Percentiles rank a stretch among this genome's conserved stretches.
Evolutionary conservation across 2,113 vertebrate species (phyloP).

Genomic region (Ciconia stormi): DNA sequence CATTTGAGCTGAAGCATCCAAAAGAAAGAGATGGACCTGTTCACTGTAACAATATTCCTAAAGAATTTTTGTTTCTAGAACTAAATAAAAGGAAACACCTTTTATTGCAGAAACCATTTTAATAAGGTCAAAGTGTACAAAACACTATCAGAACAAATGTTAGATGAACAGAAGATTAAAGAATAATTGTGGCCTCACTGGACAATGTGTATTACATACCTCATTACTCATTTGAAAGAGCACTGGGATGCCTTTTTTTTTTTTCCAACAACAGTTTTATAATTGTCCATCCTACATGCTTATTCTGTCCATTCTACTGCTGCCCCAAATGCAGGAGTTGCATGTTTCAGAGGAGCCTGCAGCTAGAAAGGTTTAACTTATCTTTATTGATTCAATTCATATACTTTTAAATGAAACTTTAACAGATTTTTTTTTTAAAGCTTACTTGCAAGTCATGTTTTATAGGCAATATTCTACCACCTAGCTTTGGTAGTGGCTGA

Average conservation of each 20-base stretch:
- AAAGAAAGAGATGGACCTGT: background rate
- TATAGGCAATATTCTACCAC: background rate
- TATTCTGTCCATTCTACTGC: background rate
- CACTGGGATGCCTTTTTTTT: background rate
- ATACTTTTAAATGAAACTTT: background rate
- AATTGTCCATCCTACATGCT: background rate
- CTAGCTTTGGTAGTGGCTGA: background rate
- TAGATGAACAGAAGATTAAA: background rate
- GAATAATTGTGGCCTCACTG: background rate
- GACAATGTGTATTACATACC: background rate
- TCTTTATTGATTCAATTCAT: background rate
- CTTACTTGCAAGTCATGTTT: background rate
- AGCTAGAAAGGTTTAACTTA: background rate
- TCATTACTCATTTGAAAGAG: background rate
- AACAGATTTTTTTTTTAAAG: background rate
- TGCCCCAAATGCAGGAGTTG: background rate
- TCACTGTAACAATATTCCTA: background rate
- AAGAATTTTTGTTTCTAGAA: background rate
- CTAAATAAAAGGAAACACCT: background rate
- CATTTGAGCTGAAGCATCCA: background rate
- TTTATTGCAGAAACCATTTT: conserved; percentile 14
- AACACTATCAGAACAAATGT: background rate
- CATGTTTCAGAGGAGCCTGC: background rate
- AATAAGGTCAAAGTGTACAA: background rate
- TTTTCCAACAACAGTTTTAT: background rate